Conservation (phyloP, 2,113 vertebrate species). For the Aphyosemion australe region DNA sequence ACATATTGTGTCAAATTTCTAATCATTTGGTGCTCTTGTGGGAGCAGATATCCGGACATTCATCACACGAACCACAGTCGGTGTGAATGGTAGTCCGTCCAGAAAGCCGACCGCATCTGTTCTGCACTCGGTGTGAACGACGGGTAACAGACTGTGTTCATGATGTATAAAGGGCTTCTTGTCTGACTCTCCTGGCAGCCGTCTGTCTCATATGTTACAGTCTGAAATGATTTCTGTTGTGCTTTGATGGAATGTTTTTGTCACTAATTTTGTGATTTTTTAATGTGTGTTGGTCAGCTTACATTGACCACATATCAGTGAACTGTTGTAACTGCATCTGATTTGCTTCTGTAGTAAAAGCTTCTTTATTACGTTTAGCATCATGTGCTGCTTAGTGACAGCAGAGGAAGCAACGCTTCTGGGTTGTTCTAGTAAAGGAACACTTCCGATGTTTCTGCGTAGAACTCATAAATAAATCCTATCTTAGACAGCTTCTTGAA, state of each 20-base stretch:
- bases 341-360: slow-evolving; percentile 1
- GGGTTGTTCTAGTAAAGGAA: no score
- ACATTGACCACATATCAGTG: background rate
- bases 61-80: no score
- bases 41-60: no score
- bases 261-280: background rate
- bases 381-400: background rate
- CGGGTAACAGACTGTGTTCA: background rate
- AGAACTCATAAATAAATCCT: no score
- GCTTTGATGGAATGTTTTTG: background rate
- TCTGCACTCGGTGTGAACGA: no score
- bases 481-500: no score
- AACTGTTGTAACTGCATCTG: background rate
- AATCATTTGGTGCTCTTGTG: no score
- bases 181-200: background rate
- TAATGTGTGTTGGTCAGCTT: background rate
- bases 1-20: no score
- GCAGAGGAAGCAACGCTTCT: background rate
- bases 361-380: background rate
- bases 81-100: no score
- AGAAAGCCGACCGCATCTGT: no score
- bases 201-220: background rate
- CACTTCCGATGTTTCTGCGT: no score
- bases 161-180: background rate
- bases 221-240: background rate